phyloP scores from a whole-genome alignment of 2,888 invertebrate genomes.

The Protonemura montana region DNA sequence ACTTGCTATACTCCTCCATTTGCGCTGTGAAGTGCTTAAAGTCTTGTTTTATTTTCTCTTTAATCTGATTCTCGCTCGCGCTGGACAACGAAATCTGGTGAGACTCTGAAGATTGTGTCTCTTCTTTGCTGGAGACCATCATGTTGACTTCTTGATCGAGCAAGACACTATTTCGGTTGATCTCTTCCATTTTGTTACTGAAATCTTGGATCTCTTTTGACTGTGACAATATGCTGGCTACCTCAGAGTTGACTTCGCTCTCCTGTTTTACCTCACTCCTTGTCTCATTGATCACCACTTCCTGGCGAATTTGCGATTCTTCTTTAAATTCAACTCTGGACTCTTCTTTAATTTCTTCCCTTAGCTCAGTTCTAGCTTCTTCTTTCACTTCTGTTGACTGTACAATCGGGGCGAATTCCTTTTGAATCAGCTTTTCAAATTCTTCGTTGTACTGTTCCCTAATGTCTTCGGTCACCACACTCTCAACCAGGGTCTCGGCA shows the following conservation, averaged over 20 bases:
- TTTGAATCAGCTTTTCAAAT: too few relatives aligned
- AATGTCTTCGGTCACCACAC: background rate
- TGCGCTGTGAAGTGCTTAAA: conserved; percentile 36
- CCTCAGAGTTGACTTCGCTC: background rate
- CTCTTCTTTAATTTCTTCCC: background rate
- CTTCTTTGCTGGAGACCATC: background rate
- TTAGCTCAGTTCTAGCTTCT: background rate
- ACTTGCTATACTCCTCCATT: conserved; percentile 40
- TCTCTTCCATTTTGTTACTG: conserved; percentile 23
- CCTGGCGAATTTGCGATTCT: background rate
- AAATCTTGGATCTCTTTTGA: conserved; percentile 8
- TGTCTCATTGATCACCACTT: background rate
- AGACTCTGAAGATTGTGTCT: background rate
- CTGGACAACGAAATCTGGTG: background rate
- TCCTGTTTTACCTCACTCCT: background rate
- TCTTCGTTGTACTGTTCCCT: too few relatives aligned
- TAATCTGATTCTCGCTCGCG: conserved; percentile 29
- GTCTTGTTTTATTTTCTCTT: conserved; percentile 39
- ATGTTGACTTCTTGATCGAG: background rate
- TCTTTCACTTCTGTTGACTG: background rate
- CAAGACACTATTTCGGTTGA: background rate
- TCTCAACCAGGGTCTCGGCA: too few relatives aligned
- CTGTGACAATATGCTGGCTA: background rate
- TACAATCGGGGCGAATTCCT: background rate
- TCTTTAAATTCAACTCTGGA: background rate